phyloP scores from a whole-genome alignment of 1,140 invertebrate species.

The Papilio machaon region DNA sequence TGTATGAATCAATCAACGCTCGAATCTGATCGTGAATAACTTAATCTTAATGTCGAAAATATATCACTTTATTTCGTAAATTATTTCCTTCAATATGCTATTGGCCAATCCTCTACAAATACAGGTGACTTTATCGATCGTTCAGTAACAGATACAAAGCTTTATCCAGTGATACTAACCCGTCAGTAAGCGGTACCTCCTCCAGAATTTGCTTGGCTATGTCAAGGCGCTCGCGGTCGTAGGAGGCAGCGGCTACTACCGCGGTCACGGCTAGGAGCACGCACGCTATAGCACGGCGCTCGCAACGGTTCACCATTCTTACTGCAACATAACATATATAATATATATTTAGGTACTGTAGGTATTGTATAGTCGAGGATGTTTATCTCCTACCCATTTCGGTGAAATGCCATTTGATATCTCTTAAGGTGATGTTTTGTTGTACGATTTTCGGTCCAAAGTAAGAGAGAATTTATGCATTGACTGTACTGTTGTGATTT shows the following conservation, averaged over 20 bases:
- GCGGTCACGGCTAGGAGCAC: constrained; percentile 71
- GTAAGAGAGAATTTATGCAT: no score
- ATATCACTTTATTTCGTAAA: constrained; percentile 10
- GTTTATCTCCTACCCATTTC: background rate
- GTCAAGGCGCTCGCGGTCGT: constrained; percentile 83
- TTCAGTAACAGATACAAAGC: background rate
- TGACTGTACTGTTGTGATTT: no score
- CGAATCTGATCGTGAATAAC: background rate
- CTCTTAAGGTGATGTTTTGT: background rate
- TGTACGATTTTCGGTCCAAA: no score
- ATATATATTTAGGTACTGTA: constrained; percentile 18
- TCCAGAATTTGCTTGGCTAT: constrained; percentile 85
- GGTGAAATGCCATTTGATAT: no score
- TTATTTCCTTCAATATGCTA: constrained; percentile 14
- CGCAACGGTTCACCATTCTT: constrained; percentile 63
- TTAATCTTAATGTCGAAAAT: background rate
- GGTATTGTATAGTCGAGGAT: background rate
- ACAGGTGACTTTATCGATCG: background rate
- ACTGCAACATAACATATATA: constrained; percentile 47
- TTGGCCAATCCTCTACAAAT: constrained; percentile 14
- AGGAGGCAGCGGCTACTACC: constrained; percentile 74
- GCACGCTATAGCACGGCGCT: constrained; percentile 65
- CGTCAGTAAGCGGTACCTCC: constrained; percentile 87
- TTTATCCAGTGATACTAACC: constrained; percentile 66
- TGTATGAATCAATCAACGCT: no score